Evolutionary conservation across 2,797 vertebrate species (phyloP), one percentile per base, ranked within the genome.

Genomic region (Pagetopsis macropterus): DNA sequence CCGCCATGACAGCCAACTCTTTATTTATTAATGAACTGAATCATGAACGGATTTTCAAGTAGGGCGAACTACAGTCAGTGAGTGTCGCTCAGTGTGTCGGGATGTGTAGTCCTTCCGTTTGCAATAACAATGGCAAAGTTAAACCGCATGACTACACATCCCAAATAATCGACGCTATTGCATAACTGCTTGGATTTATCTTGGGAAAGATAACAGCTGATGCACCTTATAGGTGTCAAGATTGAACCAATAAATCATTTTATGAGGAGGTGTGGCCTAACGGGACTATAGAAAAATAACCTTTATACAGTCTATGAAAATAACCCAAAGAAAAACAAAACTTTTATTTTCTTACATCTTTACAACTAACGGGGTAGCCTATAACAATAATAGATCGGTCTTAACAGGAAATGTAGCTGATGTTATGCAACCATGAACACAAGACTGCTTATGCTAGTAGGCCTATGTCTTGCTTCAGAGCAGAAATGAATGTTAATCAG

Each of bases 1-100:
- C 93, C 90, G 92, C 94, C 94, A 96, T 95, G 81, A 91, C 91
- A 89, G 78, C 84, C 15, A 85, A 88, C 81, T 88, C 46, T 75
- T 85, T 79, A 89, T 78, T 89, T 91, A 93, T 93, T 93, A 89
- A 94, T 86, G 84, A 87, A 92, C 23, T 70, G 71, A 75, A 87
- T 88, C 89, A 88, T 85, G 81, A 87, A 71, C 84, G 72, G 87
- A 45, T 87, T 85, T 81, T 44, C 79, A 93, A 93, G 74, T 87
- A 61, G 50, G 78, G 76, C 82, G 71, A 93, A 94, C 90, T 93
- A 86, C 87, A 86, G 44, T 83, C 84, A 68, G 6, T 72, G 81
- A 81, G 79, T 46, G 75, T 75, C 92, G 89, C 93, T 21, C 13
- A 23, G 91, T 19, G 64, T 67, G 76, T n/a, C 40, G 93, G 94